Conservation (phyloP, 37 sponge, comb jelly and placozoan genomes). For the Agelas oroides region DNA sequence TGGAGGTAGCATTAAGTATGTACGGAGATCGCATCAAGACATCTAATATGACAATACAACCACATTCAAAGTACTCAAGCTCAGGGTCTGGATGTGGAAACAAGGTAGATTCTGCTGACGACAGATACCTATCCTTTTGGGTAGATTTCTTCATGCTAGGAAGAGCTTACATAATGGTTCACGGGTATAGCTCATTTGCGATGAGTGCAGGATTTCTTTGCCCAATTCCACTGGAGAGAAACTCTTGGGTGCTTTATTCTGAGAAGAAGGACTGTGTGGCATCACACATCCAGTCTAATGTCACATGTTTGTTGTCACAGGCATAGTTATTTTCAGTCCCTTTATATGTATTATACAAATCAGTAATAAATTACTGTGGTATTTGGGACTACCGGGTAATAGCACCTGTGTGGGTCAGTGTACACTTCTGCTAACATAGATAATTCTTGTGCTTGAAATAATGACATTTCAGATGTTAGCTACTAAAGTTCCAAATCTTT, state of each 20-base stretch:
- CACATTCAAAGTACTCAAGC: neutral
- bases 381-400: no score
- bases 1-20: neutral
- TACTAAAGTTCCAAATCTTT: no score
- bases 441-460: no score
- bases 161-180: constrained; percentile 10
- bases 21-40: constrained; percentile 14
- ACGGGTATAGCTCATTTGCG: constrained; percentile 32
- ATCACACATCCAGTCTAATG: constrained; percentile 8
- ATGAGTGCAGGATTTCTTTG: constrained; percentile 16
- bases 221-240: constrained; percentile 10
- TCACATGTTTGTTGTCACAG: constrained; percentile 7
- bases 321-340: no score
- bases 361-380: no score
- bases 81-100: neutral
- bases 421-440: no score
- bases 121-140: neutral
- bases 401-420: no score
- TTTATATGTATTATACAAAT: no score
- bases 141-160: constrained; percentile 13
- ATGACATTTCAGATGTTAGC: no score
- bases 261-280: constrained; percentile 15
- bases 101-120: neutral
- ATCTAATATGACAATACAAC: constrained; percentile 4
- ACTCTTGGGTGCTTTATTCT: constrained; percentile 17